A percentile compares a stretch with the other conserved stretches of the same genome.
These are phyloP conservation scores for Galeruca laticollis DNA, from an alignment of 2,888 invertebrate species.

Conservation along the genomic window DNA sequence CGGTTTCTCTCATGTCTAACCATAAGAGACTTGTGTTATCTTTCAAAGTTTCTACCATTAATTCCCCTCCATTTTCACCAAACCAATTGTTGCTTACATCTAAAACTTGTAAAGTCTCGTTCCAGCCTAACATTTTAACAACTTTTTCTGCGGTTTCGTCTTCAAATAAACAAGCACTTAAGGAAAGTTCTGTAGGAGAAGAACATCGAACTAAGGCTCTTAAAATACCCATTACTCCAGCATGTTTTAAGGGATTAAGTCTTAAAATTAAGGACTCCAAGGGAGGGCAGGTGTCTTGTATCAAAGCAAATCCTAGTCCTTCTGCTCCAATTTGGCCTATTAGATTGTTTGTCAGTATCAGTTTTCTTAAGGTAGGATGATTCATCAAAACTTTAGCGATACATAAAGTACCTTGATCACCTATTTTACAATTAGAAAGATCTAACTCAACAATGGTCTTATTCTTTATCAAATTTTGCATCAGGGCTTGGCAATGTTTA, in stretches of 20 bases:
- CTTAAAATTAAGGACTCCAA: conserved; percentile 69
- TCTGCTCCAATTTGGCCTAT: conserved; percentile 57
- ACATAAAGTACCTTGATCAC: conserved; percentile 74
- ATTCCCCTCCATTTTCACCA: conserved; percentile 70
- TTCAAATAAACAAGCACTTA: conserved; percentile 71
- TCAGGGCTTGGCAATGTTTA: conserved; percentile 71
- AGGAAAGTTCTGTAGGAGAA: conserved; percentile 70
- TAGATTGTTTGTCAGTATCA: conserved; percentile 68
- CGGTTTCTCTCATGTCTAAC: conserved; percentile 62
- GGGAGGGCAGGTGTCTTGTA: conserved; percentile 51
- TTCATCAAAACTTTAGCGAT: conserved; percentile 71
- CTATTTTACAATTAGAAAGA: conserved; percentile 76
- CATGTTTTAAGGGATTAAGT: conserved; percentile 73
- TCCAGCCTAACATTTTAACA: conserved; percentile 70
- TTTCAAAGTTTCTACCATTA: conserved; percentile 52
- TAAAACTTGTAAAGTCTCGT: conserved; percentile 69
- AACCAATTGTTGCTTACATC: conserved; percentile 73
- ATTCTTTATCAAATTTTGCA: conserved; percentile 62
- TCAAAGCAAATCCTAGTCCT: conserved; percentile 58
- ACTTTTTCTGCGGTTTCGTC: conserved; percentile 70
- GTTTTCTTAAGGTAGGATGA: conserved; percentile 67
- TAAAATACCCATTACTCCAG: conserved; percentile 72
- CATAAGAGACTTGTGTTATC: conserved; percentile 57
- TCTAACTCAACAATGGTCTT: conserved; percentile 71
- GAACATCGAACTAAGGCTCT: conserved; percentile 71